Conservation (phyloP, 2,113 vertebrate genomes). For the Percina caprodes region DNA sequence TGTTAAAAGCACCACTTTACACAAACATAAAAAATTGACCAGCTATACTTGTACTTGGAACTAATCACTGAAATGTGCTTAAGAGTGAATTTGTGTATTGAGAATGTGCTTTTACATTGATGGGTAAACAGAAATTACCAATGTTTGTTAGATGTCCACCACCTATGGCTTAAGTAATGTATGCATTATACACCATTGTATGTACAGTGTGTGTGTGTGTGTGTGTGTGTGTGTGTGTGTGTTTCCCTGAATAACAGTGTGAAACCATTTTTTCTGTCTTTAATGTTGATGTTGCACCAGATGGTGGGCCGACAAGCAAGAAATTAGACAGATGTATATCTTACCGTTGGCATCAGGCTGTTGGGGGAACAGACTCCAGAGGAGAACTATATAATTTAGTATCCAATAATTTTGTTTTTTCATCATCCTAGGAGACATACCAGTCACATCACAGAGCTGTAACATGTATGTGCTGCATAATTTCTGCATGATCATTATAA, state of each 20-base stretch:
- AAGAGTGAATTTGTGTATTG: neutral
- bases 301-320: constrained; percentile 77
- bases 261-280: constrained; percentile 55
- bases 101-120: neutral
- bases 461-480: neutral
- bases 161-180: neutral
- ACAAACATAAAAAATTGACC: neutral
- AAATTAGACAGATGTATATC: constrained; percentile 80
- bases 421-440: neutral
- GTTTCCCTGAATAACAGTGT: constrained; percentile 41
- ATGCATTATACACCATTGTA: neutral
- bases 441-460: neutral
- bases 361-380: neutral
- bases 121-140: constrained; percentile 11
- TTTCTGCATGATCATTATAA: neutral
- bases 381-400: constrained; percentile 26
- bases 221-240: neutral
- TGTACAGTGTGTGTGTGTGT: neutral
- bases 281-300: constrained; percentile 72
- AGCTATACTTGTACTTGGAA: neutral
- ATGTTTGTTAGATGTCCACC: neutral
- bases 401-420: constrained; percentile 13
- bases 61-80: neutral
- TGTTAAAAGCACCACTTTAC: neutral
- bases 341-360: constrained; percentile 63